Conservation (phyloP, 2,888 invertebrate species). For the Chymomyza fuscimana region DNA sequence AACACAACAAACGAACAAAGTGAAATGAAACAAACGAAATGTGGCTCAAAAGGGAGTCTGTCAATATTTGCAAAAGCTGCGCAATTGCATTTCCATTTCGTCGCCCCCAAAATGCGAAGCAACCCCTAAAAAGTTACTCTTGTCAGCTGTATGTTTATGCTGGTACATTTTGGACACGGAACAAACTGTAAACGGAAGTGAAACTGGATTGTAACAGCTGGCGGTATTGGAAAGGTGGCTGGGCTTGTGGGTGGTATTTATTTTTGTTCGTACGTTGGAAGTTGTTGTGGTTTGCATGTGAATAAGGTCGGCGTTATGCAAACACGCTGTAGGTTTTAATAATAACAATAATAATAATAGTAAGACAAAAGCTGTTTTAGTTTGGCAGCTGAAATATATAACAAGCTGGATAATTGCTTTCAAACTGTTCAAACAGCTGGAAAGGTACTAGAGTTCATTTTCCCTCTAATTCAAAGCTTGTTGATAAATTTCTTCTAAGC, state of each 20-base stretch:
- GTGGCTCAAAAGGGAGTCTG: constrained; percentile 15
- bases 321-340: neutral
- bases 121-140: neutral
- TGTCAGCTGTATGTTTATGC: constrained; percentile 51
- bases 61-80: constrained; percentile 56
- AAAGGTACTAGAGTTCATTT: neutral
- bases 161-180: constrained; percentile 39
- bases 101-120: constrained; percentile 4
- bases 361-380: neutral
- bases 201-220: constrained; percentile 50
- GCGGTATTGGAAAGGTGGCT: constrained; percentile 4
- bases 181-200: constrained; percentile 51
- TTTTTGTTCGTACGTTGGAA: constrained; percentile 27
- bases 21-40: constrained; percentile 16
- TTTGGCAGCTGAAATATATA: neutral
- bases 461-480: too few relatives aligned
- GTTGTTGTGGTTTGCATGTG: neutral
- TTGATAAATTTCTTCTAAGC: too few relatives aligned
- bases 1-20: neutral
- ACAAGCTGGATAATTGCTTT: neutral
- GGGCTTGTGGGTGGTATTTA: constrained; percentile 16
- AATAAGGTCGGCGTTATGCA: constrained; percentile 3
- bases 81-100: constrained; percentile 60
- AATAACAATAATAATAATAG: neutral
- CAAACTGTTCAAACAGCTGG: neutral